Conservation (phyloP, 2,888 invertebrate species). For the Itoplectis maculator region DNA sequence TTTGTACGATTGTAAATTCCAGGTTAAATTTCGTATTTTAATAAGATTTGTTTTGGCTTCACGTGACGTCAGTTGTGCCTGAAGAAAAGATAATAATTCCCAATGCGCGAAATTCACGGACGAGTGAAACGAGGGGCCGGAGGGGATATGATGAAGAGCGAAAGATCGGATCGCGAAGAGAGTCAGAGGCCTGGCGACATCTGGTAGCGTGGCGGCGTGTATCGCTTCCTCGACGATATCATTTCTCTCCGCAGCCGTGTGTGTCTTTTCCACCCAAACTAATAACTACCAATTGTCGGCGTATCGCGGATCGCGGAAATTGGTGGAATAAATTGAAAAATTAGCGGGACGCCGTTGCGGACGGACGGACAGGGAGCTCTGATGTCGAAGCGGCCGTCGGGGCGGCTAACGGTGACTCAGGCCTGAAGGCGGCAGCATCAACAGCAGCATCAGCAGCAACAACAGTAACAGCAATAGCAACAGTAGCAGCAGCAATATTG, state of each 20-base stretch:
- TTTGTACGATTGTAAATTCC: not conserved
- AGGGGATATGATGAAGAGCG: not conserved
- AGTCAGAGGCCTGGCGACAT: conserved; percentile 19
- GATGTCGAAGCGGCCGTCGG: conserved; percentile 47
- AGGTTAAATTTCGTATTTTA: no score
- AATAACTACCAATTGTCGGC: conserved; percentile 80
- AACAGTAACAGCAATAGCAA: conserved; percentile 44
- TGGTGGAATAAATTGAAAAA: conserved; percentile 83
- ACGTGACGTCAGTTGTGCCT: not conserved
- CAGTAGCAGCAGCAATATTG: conserved; percentile 26
- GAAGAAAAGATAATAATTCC: not conserved
- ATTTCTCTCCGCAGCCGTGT: conserved; percentile 48
- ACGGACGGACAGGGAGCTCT: conserved; percentile 49
- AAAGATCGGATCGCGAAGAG: conserved; percentile 10
- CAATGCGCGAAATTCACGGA: not conserved
- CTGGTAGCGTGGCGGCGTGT: conserved; percentile 34
- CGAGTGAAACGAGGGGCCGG: not conserved
- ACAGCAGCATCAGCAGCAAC: conserved; percentile 24
- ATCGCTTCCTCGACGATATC: conserved; percentile 59
- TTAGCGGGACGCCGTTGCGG: conserved; percentile 76
- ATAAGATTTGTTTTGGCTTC: not conserved
- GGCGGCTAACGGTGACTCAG: conserved; percentile 62
- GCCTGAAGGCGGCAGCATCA: conserved; percentile 43
- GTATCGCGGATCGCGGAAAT: conserved; percentile 80
- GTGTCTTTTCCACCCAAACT: conserved; percentile 75